Base-by-base conservation (phyloP, 2,888 invertebrate species). In the Biston stratarius region DNA sequence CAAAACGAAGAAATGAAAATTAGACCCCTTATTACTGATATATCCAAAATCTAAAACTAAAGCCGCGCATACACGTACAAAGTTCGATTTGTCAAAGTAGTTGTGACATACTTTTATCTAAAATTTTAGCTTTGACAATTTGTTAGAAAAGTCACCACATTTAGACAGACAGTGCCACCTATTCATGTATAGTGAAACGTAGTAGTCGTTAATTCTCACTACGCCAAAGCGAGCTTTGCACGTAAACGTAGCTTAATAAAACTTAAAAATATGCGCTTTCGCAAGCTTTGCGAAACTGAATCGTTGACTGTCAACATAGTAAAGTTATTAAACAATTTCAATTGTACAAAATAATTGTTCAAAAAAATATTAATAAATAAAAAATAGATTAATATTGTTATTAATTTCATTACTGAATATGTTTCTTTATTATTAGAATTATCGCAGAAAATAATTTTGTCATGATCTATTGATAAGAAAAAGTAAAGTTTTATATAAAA, bases 21-120 rank as follows among this genome's bases (percentile, higher is more conserved):
- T 56, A 68, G 60, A 56, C 56, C 67, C 67, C 63, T 57, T 63
- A 47, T 59, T 47, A 14, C 55, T 38, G 44, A 65, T 36, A 56
- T 56, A 24, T 24, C 24, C 3, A 60, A 64, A 2, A 51, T 9
- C 36, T 45, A 24, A n/a, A 36, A 11, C 38, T 56, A 59, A 47
- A 14, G 14, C 33, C 14, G 10, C 14, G 55, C 42, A 12, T 0
- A 42, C 55, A 55, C 33, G 12, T 33, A 42, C 42, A 44, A 42
- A 55, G 42, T 44, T 3, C n/a, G 33, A 8, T 42, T 55, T 11
- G 7, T 7, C 5, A 42, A 44, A 12, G 0, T 49, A 34, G 33
- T 34, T 7, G 0, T 24, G 24, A 3, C 3, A 8, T 38, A 9
- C 38, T 38, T 38, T 9, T 38, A 6, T 6, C 6, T n/a, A n/a